Evolutionary conservation across 2,888 invertebrate species (phyloP), one percentile per base, ranked within the genome.

Genomic region (Luperina nickerlii): DNA sequence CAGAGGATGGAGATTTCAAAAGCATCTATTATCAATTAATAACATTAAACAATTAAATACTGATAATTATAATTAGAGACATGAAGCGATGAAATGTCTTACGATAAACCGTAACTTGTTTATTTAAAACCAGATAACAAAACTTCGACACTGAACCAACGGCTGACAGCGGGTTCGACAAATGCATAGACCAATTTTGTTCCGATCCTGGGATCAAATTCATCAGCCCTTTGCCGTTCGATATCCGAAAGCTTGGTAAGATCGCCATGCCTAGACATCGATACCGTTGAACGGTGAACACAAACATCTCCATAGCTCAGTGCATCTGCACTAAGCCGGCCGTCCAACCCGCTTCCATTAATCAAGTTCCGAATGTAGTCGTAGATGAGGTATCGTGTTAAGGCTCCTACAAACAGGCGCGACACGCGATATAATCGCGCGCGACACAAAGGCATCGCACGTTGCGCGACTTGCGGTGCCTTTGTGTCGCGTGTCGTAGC

Each of bases 301-400:
- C 78, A 83, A 78, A 77, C 73, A 72, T 63, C 51, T 73, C 51
- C n/a, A 73, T 48, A 78, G 60, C 57, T 78, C 74, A 78, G 74
- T 89, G 76, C 84, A 83, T 54, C 72, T 75, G 79, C 81, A 81
- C 83, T 82, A 48, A n/a, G 66, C n/a, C 60, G 63, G 45, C 51
- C 57, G 72, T 38, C 72, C 74, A 81, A 82, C 78, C 63, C 54
- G 82, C 69, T 79, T 69, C 68, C 76, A 81, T 80, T 87, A 85
- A 74, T 74, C 78, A 76, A 74, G 74, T 51, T 65, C 68, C 68
- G 72, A 82, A 71, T 62, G 68, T 75, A 51, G 60, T 65, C n/a
- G 63, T 66, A 71, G 42, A 32, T 32, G 32, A 32, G 32, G 32
- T 32, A 32, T 32, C 32, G 32, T 32, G 32, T 32, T 1, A 32